phyloP scores from a whole-genome alignment of 35 echinoderm and acorn worm genomes.

The Antedon bifida region DNA sequence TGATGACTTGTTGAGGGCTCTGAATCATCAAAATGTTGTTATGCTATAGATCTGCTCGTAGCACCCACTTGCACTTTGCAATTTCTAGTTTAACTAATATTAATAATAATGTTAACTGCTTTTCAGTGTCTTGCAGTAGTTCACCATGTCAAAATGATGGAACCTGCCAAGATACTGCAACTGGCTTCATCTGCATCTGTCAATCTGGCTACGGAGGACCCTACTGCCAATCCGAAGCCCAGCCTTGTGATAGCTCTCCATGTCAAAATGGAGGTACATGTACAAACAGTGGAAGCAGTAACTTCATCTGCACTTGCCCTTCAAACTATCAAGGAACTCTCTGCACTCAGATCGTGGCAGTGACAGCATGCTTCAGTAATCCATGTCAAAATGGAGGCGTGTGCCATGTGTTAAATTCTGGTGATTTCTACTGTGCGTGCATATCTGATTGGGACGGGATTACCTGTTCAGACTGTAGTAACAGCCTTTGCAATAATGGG shows the following conservation, averaged over 20 bases:
- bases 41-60: too few relatives aligned
- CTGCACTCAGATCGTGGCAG: background rate
- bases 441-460: background rate
- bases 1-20: too few relatives aligned
- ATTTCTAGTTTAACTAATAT: too few relatives aligned
- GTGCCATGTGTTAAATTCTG: background rate
- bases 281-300: background rate
- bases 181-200: background rate
- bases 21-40: too few relatives aligned
- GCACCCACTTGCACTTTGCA: too few relatives aligned
- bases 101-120: too few relatives aligned
- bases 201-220: background rate
- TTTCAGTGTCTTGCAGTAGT: background rate
- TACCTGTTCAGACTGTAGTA: background rate
- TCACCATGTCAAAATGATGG: slow-evolving; percentile 7
- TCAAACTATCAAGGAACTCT: background rate
- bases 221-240: background rate
- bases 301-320: background rate
- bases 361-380: background rate
- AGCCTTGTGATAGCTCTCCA: background rate
- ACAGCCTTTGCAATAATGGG: background rate
- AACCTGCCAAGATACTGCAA: background rate
- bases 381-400: background rate
- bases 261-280: background rate
- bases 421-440: background rate